phyloP scores from a whole-genome alignment of 2,113 vertebrate genomes.

The Artemisiospiza belli region DNA sequence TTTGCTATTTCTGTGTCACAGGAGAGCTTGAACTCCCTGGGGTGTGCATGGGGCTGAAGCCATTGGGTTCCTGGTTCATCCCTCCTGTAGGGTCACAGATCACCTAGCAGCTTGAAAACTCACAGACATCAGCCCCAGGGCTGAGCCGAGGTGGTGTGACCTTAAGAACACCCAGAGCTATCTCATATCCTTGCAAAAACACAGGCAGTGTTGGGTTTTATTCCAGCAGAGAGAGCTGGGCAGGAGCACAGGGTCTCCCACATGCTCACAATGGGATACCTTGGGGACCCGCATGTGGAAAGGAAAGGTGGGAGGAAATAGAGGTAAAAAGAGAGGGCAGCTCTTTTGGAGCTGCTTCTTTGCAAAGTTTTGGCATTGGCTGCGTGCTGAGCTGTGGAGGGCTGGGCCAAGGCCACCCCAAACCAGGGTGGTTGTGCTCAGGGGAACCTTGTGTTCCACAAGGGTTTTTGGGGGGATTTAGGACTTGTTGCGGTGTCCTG shows the following conservation, averaged over 20 bases:
- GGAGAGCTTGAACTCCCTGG: not conserved
- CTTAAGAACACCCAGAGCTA: not conserved
- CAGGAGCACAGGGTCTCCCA: not conserved
- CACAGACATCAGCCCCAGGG: not conserved
- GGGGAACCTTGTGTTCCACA: fast-evolving
- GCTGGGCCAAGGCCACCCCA: not conserved
- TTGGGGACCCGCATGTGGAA: not conserved
- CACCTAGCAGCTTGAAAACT: not conserved
- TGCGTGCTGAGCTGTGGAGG: not conserved
- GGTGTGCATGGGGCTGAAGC: not conserved
- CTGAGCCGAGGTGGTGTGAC: fast-evolving
- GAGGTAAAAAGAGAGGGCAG: not conserved
- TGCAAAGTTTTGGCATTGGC: fast-evolving
- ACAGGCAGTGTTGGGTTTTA: fast-evolving
- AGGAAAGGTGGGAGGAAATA: not conserved
- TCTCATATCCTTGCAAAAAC: not conserved
- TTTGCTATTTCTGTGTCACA: not conserved
- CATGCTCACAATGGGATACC: fast-evolving
- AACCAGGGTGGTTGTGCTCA: not conserved
- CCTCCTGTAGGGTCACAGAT: not conserved
- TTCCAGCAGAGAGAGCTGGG: fast-evolving
- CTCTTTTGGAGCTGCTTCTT: not conserved
- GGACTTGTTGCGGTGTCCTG: not conserved
- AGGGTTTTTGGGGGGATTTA: not conserved
- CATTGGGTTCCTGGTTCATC: fast-evolving